Conservation (phyloP, 2,797 vertebrate species). For the Bovichtus variegatus region DNA sequence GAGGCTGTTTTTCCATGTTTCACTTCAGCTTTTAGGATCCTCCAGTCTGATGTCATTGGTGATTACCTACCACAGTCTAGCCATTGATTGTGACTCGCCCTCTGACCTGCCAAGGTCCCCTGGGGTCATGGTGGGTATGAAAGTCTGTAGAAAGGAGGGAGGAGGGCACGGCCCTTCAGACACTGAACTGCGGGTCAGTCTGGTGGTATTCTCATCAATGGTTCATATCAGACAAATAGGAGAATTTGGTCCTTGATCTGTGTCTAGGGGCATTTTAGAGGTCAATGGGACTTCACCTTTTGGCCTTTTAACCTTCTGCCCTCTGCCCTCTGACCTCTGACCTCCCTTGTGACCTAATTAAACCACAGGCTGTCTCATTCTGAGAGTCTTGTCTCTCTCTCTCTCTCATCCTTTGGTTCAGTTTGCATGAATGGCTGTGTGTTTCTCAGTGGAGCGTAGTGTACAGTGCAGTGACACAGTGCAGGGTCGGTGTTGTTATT, state of each 20-base stretch:
- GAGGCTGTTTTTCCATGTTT: conserved; percentile 74
- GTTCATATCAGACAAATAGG: conserved; percentile 53
- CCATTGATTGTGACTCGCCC: conserved; percentile 66
- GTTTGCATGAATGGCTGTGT: conserved; percentile 86
- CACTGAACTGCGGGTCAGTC: conserved; percentile 60
- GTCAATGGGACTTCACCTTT: conserved; percentile 61
- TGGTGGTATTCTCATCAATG: conserved; percentile 66
- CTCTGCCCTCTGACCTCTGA: conserved; percentile 61
- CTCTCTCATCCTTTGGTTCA: conserved; percentile 77
- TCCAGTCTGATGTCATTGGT: conserved; percentile 79
- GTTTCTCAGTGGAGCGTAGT: conserved; percentile 75
- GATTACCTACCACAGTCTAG: conserved; percentile 75
- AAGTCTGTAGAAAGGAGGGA: conserved; percentile 67
- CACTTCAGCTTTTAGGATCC: conserved; percentile 79
- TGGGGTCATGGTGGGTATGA: conserved; percentile 63
- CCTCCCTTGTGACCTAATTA: conserved; percentile 69
- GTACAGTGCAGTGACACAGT: conserved; percentile 70
- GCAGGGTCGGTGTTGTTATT: conserved; percentile 65
- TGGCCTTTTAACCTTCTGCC: conserved; percentile 63
- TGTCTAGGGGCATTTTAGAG: conserved; percentile 53
- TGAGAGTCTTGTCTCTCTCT: conserved; percentile 65
- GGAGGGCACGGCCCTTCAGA: conserved; percentile 61
- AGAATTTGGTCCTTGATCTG: conserved; percentile 60
- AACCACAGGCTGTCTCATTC: conserved; percentile 63
- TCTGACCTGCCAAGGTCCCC: conserved; percentile 66